Percentiles rank a stretch among this genome's conserved stretches.
Conservation (phyloP, 2,797 vertebrate genomes). For the Graptemys geographica region DNA sequence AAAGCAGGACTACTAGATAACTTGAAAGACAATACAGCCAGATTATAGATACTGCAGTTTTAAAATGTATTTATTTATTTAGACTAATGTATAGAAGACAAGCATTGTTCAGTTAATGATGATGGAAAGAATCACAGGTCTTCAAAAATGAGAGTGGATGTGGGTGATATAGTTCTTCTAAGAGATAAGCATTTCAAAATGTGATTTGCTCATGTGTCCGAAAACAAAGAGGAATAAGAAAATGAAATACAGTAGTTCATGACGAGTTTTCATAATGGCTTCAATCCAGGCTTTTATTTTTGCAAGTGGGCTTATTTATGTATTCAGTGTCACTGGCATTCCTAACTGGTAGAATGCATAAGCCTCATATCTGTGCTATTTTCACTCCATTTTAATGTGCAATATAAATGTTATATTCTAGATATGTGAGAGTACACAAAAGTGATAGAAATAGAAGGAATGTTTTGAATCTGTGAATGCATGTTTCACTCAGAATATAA, state of each 20-base stretch:
- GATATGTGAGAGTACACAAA: neutral
- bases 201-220: neutral
- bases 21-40: neutral
- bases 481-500: neutral
- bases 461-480: neutral
- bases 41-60: neutral
- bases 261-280: neutral
- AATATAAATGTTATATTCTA: neutral
- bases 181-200: neutral
- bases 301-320: neutral
- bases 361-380: neutral
- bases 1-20: neutral
- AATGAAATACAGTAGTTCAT: neutral
- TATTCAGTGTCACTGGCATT: neutral
- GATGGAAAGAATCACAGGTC: neutral
- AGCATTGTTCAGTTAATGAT: neutral
- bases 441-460: neutral
- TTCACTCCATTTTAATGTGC: neutral
- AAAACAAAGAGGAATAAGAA: neutral
- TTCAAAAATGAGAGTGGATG: neutral
- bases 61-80: neutral
- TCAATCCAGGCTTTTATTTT: neutral
- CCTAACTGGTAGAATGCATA: neutral
- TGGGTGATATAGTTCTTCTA: neutral
- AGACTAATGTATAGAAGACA: neutral